Base-by-base conservation (phyloP, 2,888 invertebrate genomes). In the Lepeophtheirus nordmannii region DNA sequence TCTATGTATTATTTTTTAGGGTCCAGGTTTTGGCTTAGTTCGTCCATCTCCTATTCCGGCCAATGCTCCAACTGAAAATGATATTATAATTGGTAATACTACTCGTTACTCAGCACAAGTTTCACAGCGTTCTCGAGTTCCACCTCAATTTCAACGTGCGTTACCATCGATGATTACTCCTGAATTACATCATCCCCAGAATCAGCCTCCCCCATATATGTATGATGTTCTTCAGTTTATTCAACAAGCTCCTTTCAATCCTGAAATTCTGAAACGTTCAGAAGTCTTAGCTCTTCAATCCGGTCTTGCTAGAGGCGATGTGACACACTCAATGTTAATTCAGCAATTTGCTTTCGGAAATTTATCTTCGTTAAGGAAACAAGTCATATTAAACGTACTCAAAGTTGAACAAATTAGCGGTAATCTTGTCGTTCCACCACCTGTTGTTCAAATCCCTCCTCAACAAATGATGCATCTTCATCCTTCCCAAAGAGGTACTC, bases 31-130 rank as follows among this genome's bases (percentile, higher is more conserved):
- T 60, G 10, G 67, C 61, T 23, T 59, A 67, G 58, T 65, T 30
- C 65, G 65, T 20, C 30, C 68, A 22, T 59, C 59, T 56, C 53
- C 61, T n/a, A 59, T 66, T 12, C 57, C 65, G 14, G 56, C 46
- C 41, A 67, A 70, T 67, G 70, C 69, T n/a, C 70, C 69, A 1
- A 70, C 70, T 41, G 70, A 70, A 62, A 69, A 70, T 60, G 70
- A 70, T 58, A 68, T 70, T 46, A 62, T 70, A 37, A 68, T 68
- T 38, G 68, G 68, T 62, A 38, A 59, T 8, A 20, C 59, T 23
- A 17, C 8, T 11, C 37, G 20, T 37, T 38, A 23, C 23, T 30
- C 37, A 22, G 22, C 37, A 20, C 60, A 20, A 10, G 17, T 37
- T 38, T 11, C 17, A 38, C 37, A 17, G 22, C 38, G 17, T 17